Conservation (phyloP, 2,113 vertebrate genomes). For the Sporophila hypoxantha region DNA sequence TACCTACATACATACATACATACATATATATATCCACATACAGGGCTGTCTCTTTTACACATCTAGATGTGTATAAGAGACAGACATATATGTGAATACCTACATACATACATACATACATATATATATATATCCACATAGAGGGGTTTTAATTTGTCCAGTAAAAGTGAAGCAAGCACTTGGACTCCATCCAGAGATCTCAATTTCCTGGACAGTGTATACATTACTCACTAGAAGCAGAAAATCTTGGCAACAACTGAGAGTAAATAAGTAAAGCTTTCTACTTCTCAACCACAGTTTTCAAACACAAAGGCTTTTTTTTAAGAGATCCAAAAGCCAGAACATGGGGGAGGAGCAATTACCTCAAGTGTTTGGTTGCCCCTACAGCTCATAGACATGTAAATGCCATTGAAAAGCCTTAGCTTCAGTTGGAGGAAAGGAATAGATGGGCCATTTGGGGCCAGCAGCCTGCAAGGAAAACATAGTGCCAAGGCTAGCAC, state of each 20-base stretch:
- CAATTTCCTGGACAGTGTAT: neutral
- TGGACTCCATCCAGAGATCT: neutral
- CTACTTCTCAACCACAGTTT: neutral
- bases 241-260: neutral
- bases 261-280: neutral
- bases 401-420: slow-evolving; percentile 14
- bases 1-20: neutral
- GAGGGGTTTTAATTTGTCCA: neutral
- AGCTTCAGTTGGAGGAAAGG: slow-evolving; percentile 12
- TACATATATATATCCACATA: too few species aligned
- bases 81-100: neutral
- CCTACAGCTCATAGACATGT: slow-evolving; percentile 23
- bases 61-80: too few species aligned
- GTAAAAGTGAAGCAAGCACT: neutral
- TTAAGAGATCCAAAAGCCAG: neutral
- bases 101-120: neutral
- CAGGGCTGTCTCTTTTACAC: too few species aligned
- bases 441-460: neutral
- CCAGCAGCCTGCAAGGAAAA: slow-evolving; percentile 35
- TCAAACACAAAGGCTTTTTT: neutral
- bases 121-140: neutral
- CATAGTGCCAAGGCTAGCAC: neutral
- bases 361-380: slow-evolving; percentile 32
- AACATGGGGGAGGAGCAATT: slow-evolving; percentile 6
- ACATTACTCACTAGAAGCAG: neutral